Conservation (phyloP, 2,113 vertebrate species). For the Myiagra hebetior region DNA sequence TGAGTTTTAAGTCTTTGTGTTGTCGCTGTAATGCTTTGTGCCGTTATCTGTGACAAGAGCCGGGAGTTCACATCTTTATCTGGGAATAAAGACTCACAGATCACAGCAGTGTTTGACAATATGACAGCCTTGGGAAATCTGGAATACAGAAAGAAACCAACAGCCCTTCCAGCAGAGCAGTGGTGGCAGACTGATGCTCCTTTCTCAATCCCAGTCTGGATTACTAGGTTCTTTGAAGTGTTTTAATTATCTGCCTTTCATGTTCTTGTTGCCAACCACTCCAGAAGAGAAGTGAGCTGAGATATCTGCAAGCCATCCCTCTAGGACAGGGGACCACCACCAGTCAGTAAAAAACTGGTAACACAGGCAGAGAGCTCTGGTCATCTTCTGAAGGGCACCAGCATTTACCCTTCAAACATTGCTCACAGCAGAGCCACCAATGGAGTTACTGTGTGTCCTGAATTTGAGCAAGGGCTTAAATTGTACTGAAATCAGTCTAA, state of each 20-base stretch:
- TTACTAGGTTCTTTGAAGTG: neutral
- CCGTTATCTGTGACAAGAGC: slow-evolving; percentile 41
- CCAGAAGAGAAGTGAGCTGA: neutral
- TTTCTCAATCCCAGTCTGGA: neutral
- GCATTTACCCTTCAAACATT: neutral
- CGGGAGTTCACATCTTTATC: slow-evolving; percentile 52
- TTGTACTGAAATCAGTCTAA: neutral
- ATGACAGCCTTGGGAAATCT: slow-evolving; percentile 41
- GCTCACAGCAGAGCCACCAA: neutral
- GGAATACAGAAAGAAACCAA: neutral
- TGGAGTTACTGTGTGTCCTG: fast-evolving
- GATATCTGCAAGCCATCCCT: neutral
- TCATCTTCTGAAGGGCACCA: neutral
- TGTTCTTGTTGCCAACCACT: neutral
- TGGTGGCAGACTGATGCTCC: neutral
- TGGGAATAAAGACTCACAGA: slow-evolving; percentile 10
- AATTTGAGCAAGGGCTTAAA: neutral
- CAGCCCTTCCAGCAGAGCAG: neutral
- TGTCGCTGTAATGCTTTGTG: neutral
- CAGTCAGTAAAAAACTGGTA: neutral
- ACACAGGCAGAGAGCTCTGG: neutral
- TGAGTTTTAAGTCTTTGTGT: neutral
- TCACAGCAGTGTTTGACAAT: neutral
- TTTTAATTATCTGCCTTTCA: neutral
- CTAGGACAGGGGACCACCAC: neutral